These are phyloP conservation scores for Chlorospingus semifuscus DNA, from an alignment of 2,797 vertebrate genomes.

Conservation along the genomic window DNA sequence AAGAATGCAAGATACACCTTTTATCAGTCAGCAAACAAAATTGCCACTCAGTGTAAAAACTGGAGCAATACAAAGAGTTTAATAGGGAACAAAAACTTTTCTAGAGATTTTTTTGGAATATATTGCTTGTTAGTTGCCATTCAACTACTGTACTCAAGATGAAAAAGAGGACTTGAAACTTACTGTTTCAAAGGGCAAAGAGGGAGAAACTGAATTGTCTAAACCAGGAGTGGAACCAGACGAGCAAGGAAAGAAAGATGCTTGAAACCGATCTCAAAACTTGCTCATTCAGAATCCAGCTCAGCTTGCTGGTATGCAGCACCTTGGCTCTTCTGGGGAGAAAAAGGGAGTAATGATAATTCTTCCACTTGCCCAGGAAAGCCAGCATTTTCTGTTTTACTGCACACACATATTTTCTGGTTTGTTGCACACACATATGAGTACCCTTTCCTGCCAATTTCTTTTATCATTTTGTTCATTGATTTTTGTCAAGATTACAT, in stretches of 20 bases:
- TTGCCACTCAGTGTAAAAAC: not conserved
- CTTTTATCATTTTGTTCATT: not conserved
- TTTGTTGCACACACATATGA: not conserved
- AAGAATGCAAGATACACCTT: not conserved
- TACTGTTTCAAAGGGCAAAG: not conserved
- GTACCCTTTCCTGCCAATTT: not conserved
- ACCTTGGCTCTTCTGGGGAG: not conserved
- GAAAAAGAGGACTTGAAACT: not conserved
- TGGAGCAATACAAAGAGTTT: not conserved
- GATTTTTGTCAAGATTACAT: not conserved
- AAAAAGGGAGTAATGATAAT: not conserved
- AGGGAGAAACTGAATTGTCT: not conserved
- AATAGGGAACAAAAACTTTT: not conserved
- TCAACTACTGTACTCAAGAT: not conserved
- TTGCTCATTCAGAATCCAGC: not conserved
- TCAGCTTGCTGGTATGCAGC: not conserved
- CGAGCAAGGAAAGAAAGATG: not conserved
- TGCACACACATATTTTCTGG: not conserved
- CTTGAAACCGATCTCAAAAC: not conserved
- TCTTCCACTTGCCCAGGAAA: not conserved
- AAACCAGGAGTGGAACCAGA: not conserved
- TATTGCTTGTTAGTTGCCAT: not conserved
- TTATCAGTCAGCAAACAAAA: not conserved
- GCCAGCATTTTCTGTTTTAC: not conserved
- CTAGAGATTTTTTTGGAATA: not conserved